A percentile compares a stretch with the other conserved stretches of the same genome.
These are phyloP conservation scores for Prunella strophiata DNA, from an alignment of 2,797 vertebrate species.

Conservation along the genomic window DNA sequence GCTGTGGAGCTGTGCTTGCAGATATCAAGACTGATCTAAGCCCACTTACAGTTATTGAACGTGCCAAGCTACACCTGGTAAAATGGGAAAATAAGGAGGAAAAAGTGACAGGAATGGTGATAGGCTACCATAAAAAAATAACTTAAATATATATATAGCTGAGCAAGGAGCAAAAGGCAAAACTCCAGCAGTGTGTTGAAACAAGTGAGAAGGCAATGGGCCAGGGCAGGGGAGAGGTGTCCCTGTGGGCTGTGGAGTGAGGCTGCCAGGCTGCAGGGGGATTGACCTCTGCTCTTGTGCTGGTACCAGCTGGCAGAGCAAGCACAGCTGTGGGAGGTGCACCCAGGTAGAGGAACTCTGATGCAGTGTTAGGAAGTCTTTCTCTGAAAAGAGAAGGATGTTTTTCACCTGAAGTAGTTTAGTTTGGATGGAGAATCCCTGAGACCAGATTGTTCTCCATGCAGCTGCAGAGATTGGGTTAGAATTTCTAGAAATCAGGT, in stretches of 20 bases:
- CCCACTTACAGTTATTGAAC: neutral
- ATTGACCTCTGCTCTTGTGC: neutral
- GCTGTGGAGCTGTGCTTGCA: neutral
- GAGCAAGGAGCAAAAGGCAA: neutral
- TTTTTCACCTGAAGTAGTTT: neutral
- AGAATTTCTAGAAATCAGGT: neutral
- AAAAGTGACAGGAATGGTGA: neutral
- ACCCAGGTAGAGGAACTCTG: neutral
- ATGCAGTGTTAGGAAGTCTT: neutral
- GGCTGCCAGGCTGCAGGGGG: neutral
- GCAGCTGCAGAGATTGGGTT: fast-evolving
- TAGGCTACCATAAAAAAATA: neutral
- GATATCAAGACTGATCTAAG: neutral
- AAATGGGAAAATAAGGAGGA: neutral
- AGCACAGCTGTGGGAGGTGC: neutral
- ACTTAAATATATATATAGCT: neutral
- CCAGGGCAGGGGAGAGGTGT: neutral
- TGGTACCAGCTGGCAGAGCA: neutral
- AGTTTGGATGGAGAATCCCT: neutral
- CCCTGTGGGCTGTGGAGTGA: neutral
- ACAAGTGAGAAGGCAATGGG: neutral
- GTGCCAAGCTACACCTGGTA: neutral
- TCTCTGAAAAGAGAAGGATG: neutral
- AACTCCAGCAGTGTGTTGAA: neutral
- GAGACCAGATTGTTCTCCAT: fast-evolving